Evolutionary conservation across 2,113 vertebrate species (phyloP), one percentile per base, ranked within the genome.

Genomic region (Henicopernis longicauda): DNA sequence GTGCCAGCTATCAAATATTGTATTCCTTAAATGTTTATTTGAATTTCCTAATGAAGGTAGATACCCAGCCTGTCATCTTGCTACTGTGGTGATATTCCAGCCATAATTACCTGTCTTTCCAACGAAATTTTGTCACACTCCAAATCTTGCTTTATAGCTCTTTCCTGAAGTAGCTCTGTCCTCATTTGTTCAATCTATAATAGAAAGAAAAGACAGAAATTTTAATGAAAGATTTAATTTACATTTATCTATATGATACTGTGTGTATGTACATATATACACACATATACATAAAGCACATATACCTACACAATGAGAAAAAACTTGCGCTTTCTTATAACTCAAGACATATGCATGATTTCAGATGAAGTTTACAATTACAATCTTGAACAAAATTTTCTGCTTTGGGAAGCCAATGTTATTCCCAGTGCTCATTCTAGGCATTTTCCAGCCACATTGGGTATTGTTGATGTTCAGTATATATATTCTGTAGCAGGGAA

Each of bases 121-220:
- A 99, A 97, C 10, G 99, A 98, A 94, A 99, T 98, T 98, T 99
- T 99, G 98, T 99, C 99, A 97, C 99, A 99, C 96, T 99, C 99
- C 98, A 99, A 96, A 94, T 99, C 99, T 96, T 99, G 99, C 95
- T 98, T 99, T 90, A 97, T 90, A 88, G 99, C 98, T 98, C 99
- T 99, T 97, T 99, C 99, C 97, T 99, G 99, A 94, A 99, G 98
- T 25, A 99, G 98, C 95, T 99, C 99, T 47, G 95, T 98, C 95
- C 99, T 99, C 98, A 99, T 99, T 98, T 99, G 99, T 96, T 99
- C 99, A 97, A 99, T 98, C 99, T 99, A 91, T 97, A 95, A 98
- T 62, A 96, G 89, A 84, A 96, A 96, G 96, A 34, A 84, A 96
- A 92, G 21, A 66, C 42, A 86, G 59, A 80, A 5, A 55, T 73